Evolutionary conservation across 1,140 invertebrate species (phyloP), one percentile per base, ranked within the genome.

Genomic region (Drosophila ercepeae): DNA sequence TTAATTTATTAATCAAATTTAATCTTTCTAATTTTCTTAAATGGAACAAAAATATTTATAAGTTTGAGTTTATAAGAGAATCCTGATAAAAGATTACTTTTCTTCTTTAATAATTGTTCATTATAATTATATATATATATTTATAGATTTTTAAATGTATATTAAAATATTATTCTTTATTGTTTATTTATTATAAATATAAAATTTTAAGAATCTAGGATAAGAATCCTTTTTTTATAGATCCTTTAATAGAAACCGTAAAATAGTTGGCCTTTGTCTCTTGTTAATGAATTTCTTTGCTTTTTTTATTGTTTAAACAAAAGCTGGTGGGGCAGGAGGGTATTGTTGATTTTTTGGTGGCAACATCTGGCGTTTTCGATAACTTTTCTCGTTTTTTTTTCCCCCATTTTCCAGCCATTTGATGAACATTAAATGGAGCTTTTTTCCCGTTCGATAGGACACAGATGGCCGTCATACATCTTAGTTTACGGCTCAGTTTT

Each of bases 301-400:
- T 39, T 39, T 69, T 71, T 79, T 75, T 83, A 75, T 14, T 18
- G 75, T 78, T 83, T 78, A 75, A 51, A 75, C 58, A 71, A 60
- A 72, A 64, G 64, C 53, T 50, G 1, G 29, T 44, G 60, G 19
- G 57, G 18, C 48, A 41, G 42, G 21, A 18, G 67, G 42, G 63
- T 69, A 86, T 77, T 86, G 73, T 86, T 86, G 68, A 81, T 81
- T 79, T 76, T 86, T 86, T 79, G 82, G 82, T 77, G 82, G 77
- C 61, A 82, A 77, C 81, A 86, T 65, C 69, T 88, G 81, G 63
- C 46, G 68, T 64, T 69, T 75, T 70, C 67, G 64, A 84, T 77
- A 82, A 77, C 73, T 78, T 77, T 64, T 44, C 59, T 55, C 57
- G 36, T 39, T 64, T 65, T 63, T 64, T 41, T 21, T 21, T 21